These are phyloP conservation scores for Asbolus verrucosus DNA, from an alignment of 1,140 invertebrate species.

Conservation along the genomic window DNA sequence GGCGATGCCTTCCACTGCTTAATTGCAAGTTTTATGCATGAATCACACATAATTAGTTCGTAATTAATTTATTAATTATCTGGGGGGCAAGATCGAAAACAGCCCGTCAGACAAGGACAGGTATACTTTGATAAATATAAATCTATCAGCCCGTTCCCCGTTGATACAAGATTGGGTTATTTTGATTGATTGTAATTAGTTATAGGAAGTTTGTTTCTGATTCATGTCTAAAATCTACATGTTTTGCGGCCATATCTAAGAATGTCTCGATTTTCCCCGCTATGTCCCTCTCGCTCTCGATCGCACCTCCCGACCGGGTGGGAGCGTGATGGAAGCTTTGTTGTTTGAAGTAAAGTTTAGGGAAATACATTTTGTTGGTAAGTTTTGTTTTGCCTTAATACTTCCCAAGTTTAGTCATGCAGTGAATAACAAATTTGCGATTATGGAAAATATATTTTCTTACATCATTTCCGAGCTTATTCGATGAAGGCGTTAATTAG, in stretches of 20 bases:
- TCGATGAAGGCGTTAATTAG: slow-evolving; percentile 31
- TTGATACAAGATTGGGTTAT: slow-evolving; percentile 34
- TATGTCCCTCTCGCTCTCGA: neutral
- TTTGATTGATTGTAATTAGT: slow-evolving; percentile 57
- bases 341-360: slow-evolving; percentile 44
- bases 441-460: slow-evolving; percentile 56
- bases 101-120: neutral
- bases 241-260: slow-evolving; percentile 49
- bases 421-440: slow-evolving; percentile 55
- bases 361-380: slow-evolving; percentile 50
- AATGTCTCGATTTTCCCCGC: neutral
- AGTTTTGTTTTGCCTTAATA: slow-evolving; percentile 56
- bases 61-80: slow-evolving; percentile 33
- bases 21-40: neutral
- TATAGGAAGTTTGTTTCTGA: slow-evolving; percentile 55
- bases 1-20: too few relatives aligned
- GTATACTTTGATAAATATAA: slow-evolving; percentile 19
- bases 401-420: slow-evolving; percentile 55
- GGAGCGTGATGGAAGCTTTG: neutral
- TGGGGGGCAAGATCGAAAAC: neutral
- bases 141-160: slow-evolving; percentile 10
- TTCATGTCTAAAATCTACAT: slow-evolving; percentile 53
- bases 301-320: neutral
- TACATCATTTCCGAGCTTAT: slow-evolving; percentile 39
- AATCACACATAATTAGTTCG: slow-evolving; percentile 2